Evolutionary conservation across 1,140 invertebrate genomes (phyloP), one percentile per base, ranked within the genome.

Genomic region (Daktulosphaira vitifoliae): DNA sequence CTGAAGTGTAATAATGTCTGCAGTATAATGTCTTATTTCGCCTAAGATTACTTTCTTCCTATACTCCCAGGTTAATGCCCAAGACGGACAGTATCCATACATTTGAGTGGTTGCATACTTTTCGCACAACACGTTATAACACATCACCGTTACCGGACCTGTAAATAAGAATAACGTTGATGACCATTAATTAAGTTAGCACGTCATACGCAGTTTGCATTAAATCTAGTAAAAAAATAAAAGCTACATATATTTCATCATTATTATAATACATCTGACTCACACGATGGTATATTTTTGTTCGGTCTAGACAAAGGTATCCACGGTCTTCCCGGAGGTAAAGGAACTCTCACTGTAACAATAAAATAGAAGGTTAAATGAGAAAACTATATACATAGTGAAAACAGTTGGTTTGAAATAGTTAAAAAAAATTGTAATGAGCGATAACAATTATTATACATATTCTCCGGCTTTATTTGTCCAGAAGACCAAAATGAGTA

Each of bases 121-220:
- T 78, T 98, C 95, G 78, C 96, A 98, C 64, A 99, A 81, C 59
- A 99, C 93, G 78, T 99, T 99, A 81, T 99, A 99, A 78, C 95
- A 98, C 90, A 99, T 96, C 67, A 98, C 93, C 54, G 96, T 98
- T 78, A 99, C 96, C 74, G 94, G 89, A 80, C 90, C 90, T 92
- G 77, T 2, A 74, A 78, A 70, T 18, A 67, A 68, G 15, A 69
- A 62, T 13, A 33, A 33, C 25, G 29, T 33, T 33, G 11, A 33
- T 33, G 5, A 6, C 5, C 11, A 6, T 33, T 11, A 33, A 33
- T 33, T 33, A 11, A 33, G 11, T 6, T 11, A 33, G 29, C n/a
- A n/a, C n/a, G n/a, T n/a, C n/a, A n/a, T n/a, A 11, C 11, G 5
- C 11, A 22, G n/a, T 48, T 16, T 48, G 7, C n/a, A 16, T 15